Conservation (phyloP, 2,113 vertebrate genomes). For the Burhinus oedicnemus region DNA sequence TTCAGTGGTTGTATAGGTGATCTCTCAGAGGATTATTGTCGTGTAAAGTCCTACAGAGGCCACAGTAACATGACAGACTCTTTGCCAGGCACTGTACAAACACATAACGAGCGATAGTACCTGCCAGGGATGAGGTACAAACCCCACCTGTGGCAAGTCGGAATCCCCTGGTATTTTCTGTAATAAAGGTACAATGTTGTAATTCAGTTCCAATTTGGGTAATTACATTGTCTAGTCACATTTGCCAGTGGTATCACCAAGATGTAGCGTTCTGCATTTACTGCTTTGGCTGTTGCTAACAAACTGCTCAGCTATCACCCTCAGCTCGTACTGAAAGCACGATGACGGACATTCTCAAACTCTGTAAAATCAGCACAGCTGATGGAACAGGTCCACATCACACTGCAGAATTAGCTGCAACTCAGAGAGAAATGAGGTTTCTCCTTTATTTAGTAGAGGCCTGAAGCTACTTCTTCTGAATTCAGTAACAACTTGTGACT, state of each 20-base stretch:
- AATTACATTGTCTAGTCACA: neutral
- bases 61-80: neutral
- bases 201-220: neutral
- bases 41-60: neutral
- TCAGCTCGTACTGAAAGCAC: neutral
- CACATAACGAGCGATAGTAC: fast-evolving
- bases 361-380: neutral
- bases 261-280: neutral
- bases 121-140: neutral
- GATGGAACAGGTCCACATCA: neutral
- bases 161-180: neutral
- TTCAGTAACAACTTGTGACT: neutral
- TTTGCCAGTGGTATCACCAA: neutral
- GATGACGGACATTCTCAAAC: neutral
- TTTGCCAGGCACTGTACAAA: neutral
- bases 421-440: neutral
- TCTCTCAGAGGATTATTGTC: neutral
- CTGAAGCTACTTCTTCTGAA: neutral
- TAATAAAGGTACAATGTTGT: neutral
- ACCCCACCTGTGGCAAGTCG: neutral
- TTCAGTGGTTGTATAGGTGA: neutral
- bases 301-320: neutral
- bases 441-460: neutral
- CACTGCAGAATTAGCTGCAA: neutral
- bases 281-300: neutral